Base-by-base conservation (phyloP, 1,140 invertebrate genomes). In the Caligus rogercresseyi region DNA sequence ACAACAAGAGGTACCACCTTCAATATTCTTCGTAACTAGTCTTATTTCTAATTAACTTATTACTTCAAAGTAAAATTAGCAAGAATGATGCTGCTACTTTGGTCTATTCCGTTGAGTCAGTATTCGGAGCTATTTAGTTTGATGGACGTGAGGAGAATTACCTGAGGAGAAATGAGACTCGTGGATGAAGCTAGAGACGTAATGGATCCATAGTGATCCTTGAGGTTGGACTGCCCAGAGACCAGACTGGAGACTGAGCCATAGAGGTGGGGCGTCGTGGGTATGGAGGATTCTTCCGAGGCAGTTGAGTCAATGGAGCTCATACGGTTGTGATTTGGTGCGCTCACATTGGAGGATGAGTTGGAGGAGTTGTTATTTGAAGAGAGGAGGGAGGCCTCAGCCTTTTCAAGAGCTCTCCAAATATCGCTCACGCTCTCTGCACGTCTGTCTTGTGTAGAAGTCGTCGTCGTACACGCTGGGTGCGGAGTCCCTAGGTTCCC, bases 101-200 rank as follows among this genome's bases (percentile, higher is more conserved):
- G n/a, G n/a, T n/a, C n/a, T n/a, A n/a, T n/a, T n/a, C n/a, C n/a
- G n/a, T n/a, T n/a, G n/a, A n/a, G n/a, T n/a, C n/a, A n/a, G n/a
- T n/a, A n/a, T n/a, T n/a, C n/a, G n/a, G n/a, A n/a, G n/a, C n/a
- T n/a, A n/a, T n/a, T n/a, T n/a, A n/a, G 19, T 20, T n/a, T 20
- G 11, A 61, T 3, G 1, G n/a, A 60, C n/a, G 43, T 20, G 21
- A 31, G n/a, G 14, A 52, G 64, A 64, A 67, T 70, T 69, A 78
- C 76, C 71, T 78, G 79, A 60, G 80, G 79, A 2, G 79, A 80
- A 64, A 81, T 81, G 1, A 81, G 70, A 64, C 79, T 81, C 0
- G 80, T 81, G 25, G 78, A 78, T 13, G 79, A 80, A 0, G 80
- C 79, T 3, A 81, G 65, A 1, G 80, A 81, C 2, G 78, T 80